Evolutionary conservation across 2,888 invertebrate species (phyloP).

Genomic region (Lamproptera curius): DNA sequence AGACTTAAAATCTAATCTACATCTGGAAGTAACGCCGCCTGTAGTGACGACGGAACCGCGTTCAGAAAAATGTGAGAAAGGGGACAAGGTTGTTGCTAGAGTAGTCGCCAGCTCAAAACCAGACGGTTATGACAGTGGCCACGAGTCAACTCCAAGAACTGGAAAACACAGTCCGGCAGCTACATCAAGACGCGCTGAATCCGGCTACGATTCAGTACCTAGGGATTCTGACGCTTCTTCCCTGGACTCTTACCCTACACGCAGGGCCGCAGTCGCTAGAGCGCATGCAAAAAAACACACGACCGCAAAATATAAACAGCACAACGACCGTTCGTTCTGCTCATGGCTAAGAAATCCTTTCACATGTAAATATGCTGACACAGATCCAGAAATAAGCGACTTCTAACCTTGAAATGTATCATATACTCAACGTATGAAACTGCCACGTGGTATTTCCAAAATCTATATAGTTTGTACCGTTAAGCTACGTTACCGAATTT

Average conservation of each 20-base stretch:
- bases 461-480: conserved; percentile 58
- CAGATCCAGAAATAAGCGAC: conserved; percentile 82
- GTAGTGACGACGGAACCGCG: conserved; percentile 79
- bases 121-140: conserved; percentile 90
- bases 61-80: conserved; percentile 80
- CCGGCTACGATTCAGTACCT: conserved; percentile 94
- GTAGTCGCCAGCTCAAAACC: conserved; percentile 82
- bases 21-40: conserved; percentile 72
- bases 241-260: conserved; percentile 83
- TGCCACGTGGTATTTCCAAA: conserved; percentile 35
- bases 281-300: conserved; percentile 75
- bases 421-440: conserved; percentile 25
- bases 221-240: conserved; percentile 93
- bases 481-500: conserved; percentile 79
- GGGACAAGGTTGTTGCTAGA: conserved; percentile 81
- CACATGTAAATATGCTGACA: conserved; percentile 87
- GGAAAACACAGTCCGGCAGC: conserved; percentile 89
- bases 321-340: conserved; percentile 84
- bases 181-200: conserved; percentile 89
- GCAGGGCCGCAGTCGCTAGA: conserved; percentile 68
- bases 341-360: conserved; percentile 87
- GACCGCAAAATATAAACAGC: conserved; percentile 82
- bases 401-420: conserved; percentile 56
- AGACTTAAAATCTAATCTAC: conserved; percentile 72
- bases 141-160: conserved; percentile 89